Conservation (phyloP, 1,140 invertebrate species). For the Drosophila nikananu region DNA sequence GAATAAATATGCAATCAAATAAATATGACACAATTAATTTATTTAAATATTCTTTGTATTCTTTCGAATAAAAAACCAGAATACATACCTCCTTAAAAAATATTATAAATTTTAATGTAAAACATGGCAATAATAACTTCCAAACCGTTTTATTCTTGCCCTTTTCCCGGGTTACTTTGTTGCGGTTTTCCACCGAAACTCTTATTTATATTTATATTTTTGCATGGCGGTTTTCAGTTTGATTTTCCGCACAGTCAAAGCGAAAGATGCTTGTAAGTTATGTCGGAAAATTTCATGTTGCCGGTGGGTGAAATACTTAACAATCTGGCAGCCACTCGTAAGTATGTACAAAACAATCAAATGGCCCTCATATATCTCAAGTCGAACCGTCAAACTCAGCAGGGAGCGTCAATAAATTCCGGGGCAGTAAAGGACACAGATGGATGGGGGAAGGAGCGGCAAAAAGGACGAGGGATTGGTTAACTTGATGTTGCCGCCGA, state of each 20-base stretch:
- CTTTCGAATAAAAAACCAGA: background rate
- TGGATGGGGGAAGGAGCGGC: background rate
- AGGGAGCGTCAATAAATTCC: constrained; percentile 35
- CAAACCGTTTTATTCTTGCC: background rate
- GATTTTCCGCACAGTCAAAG: constrained; percentile 27
- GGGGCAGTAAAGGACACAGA: constrained; percentile 20
- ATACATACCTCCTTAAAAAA: background rate
- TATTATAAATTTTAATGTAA: background rate
- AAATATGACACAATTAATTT: too few relatives aligned
- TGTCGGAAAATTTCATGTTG: constrained; percentile 11
- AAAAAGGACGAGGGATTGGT: constrained; percentile 44
- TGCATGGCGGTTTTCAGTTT: constrained; percentile 38
- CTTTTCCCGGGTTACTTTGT: constrained; percentile 55
- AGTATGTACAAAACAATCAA: constrained; percentile 37
- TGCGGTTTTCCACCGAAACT: constrained; percentile 56
- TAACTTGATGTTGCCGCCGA: constrained; percentile 12
- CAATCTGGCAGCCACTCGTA: constrained; percentile 22
- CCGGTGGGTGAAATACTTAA: constrained; percentile 29
- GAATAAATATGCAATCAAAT: too few relatives aligned
- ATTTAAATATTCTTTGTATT: too few relatives aligned
- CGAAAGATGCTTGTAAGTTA: constrained; percentile 26
- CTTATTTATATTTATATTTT: constrained; percentile 13
- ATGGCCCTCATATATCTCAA: constrained; percentile 45
- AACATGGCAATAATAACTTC: background rate
- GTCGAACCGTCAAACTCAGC: constrained; percentile 35